Evolutionary conservation across 2,888 invertebrate genomes (phyloP), one percentile per base, ranked within the genome.

Genomic region (Brenthis hecate): DNA sequence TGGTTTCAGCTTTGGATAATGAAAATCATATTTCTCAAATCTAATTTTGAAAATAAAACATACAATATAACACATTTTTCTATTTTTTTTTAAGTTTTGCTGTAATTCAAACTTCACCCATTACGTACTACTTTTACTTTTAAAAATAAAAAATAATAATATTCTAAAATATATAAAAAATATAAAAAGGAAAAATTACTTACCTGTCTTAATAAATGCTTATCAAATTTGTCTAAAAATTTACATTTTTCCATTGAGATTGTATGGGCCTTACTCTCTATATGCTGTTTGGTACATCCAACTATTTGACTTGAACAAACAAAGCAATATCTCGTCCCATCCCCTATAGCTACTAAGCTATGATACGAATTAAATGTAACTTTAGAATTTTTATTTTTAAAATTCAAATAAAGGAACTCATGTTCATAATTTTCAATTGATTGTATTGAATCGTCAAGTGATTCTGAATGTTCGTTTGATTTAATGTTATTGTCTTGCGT

Each of bases 161-260:
- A n/a, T n/a, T n/a, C n/a, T n/a, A n/a, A n/a, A n/a, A n/a, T n/a
- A n/a, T n/a, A n/a, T n/a, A n/a, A n/a, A n/a, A n/a, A 28, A 6
- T 2, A 6, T 28, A 55, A 55, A 11, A 55, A 54, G 28, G 28
- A 62, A 61, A 16, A 43, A 53, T 56, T 55, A 57, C 76, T 74
- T 14, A 83, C 85, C 82, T 85, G 85, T 69, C 85, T 72, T 3
- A 85, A 68, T 13, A 83, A 71, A 66, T 78, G 76, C 16, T 74
- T 77, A 1, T 77, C 73, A 66, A 78, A 80, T 65, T 79, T 75
- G 56, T 78, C 74, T 58, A 85, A 48, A 74, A 80, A 74, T 58
- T 79, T 73, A 67, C 75, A 73, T 64, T 76, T 69, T 3, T 74
- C 53, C 60, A 80, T 51, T 72, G 78, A 72, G 13, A 78, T 67